Conservation (phyloP, 1,140 invertebrate species). For the Yoshiicerus persimilis region DNA sequence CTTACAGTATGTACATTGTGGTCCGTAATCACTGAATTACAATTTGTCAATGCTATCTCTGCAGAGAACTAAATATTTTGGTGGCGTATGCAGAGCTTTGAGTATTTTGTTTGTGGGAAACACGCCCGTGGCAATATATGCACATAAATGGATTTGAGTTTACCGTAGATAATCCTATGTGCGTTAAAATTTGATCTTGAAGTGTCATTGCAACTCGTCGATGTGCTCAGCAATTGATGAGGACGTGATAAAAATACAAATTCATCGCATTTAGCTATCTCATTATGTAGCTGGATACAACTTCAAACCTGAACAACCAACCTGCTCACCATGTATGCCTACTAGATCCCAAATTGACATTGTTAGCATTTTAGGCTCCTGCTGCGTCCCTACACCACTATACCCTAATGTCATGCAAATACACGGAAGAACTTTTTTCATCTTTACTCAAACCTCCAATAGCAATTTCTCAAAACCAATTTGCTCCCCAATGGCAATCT, state of each 20-base stretch:
- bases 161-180: neutral
- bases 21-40: no score
- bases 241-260: neutral
- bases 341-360: neutral
- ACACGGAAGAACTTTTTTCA: neutral
- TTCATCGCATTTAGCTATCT: neutral
- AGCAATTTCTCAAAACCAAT: no score
- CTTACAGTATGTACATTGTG: no score
- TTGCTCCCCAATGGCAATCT: no score
- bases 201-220: conserved; percentile 10
- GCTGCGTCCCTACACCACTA: neutral
- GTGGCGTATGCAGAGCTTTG: neutral
- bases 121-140: neutral
- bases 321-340: neutral
- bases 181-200: conserved; percentile 15
- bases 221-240: neutral
- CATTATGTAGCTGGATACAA: neutral
- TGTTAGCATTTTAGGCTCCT: neutral
- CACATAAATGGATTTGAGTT: neutral
- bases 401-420: neutral
- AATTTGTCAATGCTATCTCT: no score
- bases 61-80: neutral
- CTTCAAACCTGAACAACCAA: neutral
- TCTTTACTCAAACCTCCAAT: neutral
- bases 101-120: neutral